A percentile compares a stretch with the other conserved stretches of the same genome.
Evolutionary conservation across 2,888 invertebrate genomes (phyloP).

Genomic region (Rhagonycha lutea): DNA sequence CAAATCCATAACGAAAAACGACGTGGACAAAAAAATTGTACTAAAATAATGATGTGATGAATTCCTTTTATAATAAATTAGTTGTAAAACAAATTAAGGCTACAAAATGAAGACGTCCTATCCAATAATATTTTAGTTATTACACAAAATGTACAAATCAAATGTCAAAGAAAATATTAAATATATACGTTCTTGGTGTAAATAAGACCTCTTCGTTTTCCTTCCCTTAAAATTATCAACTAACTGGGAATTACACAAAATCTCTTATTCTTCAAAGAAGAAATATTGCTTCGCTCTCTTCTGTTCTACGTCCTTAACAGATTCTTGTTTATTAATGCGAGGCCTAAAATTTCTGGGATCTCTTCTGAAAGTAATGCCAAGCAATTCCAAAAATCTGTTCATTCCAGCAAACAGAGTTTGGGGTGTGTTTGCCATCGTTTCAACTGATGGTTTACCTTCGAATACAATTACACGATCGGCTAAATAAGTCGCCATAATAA

Average conservation of each 20-base stretch:
- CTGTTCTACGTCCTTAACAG: slow-evolving; percentile 98
- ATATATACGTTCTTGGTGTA: background rate
- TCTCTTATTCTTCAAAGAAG: slow-evolving; percentile 86
- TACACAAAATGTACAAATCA: background rate
- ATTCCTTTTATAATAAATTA: background rate
- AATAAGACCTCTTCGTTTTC: background rate
- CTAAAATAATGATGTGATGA: background rate
- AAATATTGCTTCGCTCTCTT: slow-evolving; percentile 97
- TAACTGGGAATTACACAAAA: background rate
- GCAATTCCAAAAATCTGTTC: slow-evolving; percentile 93
- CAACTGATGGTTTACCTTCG: slow-evolving; percentile 90
- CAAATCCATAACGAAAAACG: background rate
- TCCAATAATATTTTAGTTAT: background rate
- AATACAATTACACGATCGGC: slow-evolving; percentile 99
- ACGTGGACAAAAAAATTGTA: background rate
- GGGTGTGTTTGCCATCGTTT: slow-evolving; percentile 89
- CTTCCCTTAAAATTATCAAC: background rate
- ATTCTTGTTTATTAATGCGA: slow-evolving; percentile 94
- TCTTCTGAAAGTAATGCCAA: slow-evolving; percentile 96
- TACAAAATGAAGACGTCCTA: background rate
- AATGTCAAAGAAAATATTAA: background rate
- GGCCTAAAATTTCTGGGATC: slow-evolving; percentile 99
- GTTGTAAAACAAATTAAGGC: background rate
- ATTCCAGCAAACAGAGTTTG: slow-evolving; percentile 94
- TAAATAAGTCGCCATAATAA: slow-evolving; percentile 99